Base-by-base conservation (phyloP, 1,140 invertebrate genomes). In the Doryteuthis pealeii region DNA sequence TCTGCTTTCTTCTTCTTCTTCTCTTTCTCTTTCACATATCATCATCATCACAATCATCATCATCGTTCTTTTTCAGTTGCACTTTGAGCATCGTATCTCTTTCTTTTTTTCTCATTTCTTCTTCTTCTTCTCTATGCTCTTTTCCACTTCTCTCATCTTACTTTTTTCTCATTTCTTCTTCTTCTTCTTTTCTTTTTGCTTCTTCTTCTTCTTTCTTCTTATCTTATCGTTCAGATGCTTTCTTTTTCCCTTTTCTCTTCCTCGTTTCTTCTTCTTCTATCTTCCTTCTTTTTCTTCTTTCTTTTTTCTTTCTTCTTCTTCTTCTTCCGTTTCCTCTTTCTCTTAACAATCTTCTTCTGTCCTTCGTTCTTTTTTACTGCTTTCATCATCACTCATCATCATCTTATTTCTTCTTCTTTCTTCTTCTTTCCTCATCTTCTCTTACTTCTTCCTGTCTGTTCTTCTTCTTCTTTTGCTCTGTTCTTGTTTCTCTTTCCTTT, bases 111-210 rank as follows among this genome's bases (percentile, higher is more conserved):
- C n/a, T n/a, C n/a, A n/a, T n/a, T n/a, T n/a, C n/a, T 67, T 26
- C 26, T 14, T 1, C 31, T 67, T 28, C 12, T 14, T 28, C 65
- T 12, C n/a, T 18, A 67, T 67, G 14, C 45, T 49, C 45, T 49
- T 49, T 49, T 49, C 45, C 22, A 49, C 45, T 49, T 49, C 45
- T 49, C 22, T 49, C 45, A 49, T 49, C 45, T 49, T 22, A 22
- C n/a, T n/a, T 1, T 49, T 49, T 22, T 49, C 22, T 26, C 35
- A 18, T 15, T 31, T 31, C 22, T 30, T 70, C 33, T 70, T 31
- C 33, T 70, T 70, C 33, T 22, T 70, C 33, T 33, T 30, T 33
- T 70, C 12, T 33, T 70, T 70, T 12, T 49, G 12, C 45, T 49
- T 49, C 45, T 49, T 49, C 45, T 49, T 49, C 1, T 49, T 49